Base-by-base conservation (phyloP, 2,888 invertebrate genomes). In the Erannis defoliaria region DNA sequence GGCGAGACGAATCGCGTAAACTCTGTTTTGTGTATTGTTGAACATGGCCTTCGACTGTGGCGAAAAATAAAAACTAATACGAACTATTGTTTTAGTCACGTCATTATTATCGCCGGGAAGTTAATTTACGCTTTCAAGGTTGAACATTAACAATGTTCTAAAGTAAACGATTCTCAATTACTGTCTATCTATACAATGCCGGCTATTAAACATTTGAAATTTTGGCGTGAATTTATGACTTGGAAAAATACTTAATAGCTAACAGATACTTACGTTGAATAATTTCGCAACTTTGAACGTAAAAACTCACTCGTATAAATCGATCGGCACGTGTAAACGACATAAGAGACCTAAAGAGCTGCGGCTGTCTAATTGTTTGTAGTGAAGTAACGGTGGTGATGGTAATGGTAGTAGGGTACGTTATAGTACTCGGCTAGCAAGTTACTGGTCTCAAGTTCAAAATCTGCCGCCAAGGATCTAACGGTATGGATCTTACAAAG, bases 11-110 rank as follows among this genome's bases (percentile, higher is more conserved):
- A 91, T 87, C 84, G 81, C 77, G 77, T 78, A 82, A 84, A 88
- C 85, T 89, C 86, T 89, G 88, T 89, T 88, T 86, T 86, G 84
- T 85, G 88, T 89, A 89, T 90, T 91, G 90, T 92, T 81, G 73
- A 76, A 74, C 74, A 72, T 77, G 88, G 75, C 93, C 93, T 92
- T 91, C 90, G 74, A 76, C 77, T 79, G 77, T 71, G 70, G 78
- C 77, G 84, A 86, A 89, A 90, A 87, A 86, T 87, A 89, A 90
- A 92, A 90, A 90, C 89, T 89, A 88, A 90, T 90, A 89, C 85
- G 35, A 82, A 86, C 84, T 89, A 93, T 92, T 92, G 93, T 93
- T 87, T 93, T 88, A 92, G 84, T 84, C 80, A 81, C 85, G 88
- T 85, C 89, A 87, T 89, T 89, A 90, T 89, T 83, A 89, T 87